A percentile compares a stretch with the other conserved stretches of the same genome.
Evolutionary conservation across 2,888 invertebrate genomes (phyloP).

Genomic region (Pterobdella sp.): DNA sequence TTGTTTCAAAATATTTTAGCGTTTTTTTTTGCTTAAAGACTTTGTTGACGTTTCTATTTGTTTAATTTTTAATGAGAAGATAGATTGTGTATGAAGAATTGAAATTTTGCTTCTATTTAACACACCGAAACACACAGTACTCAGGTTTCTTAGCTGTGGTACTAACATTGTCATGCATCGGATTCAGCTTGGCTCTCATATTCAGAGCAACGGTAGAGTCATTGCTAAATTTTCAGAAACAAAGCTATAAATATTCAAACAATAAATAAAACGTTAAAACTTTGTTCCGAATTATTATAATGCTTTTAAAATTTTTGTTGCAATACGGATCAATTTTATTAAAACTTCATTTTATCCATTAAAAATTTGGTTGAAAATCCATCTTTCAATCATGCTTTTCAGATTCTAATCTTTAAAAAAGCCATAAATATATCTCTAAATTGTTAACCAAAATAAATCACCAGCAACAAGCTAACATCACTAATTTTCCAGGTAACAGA

Average conservation of each 20-base stretch:
- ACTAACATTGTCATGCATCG: slow-evolving; percentile 32
- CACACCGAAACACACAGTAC: too few species aligned
- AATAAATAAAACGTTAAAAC: too few species aligned
- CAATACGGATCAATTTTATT: too few species aligned
- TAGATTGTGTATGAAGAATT: too few species aligned
- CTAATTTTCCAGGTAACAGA: slow-evolving; percentile 33
- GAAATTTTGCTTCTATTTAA: too few species aligned
- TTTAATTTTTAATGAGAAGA: too few species aligned
- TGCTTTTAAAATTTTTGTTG: too few species aligned
- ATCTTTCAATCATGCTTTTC: too few species aligned
- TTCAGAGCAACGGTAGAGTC: slow-evolving; percentile 33
- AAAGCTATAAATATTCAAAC: not conserved
- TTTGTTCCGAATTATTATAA: too few species aligned
- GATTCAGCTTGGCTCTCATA: slow-evolving; percentile 33
- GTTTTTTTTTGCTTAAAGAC: not conserved
- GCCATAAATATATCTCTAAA: not conserved
- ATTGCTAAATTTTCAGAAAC: not conserved
- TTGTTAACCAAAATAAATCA: not conserved
- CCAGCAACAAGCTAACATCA: not conserved
- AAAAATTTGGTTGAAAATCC: too few species aligned
- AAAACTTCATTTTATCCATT: too few species aligned
- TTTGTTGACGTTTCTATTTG: not conserved
- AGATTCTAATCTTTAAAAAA: too few species aligned
- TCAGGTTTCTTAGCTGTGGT: slow-evolving; percentile 32
- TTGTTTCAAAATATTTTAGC: not conserved